These are phyloP conservation scores for Ephestia elutella DNA, from an alignment of 1,140 invertebrate species.

Conservation along the genomic window DNA sequence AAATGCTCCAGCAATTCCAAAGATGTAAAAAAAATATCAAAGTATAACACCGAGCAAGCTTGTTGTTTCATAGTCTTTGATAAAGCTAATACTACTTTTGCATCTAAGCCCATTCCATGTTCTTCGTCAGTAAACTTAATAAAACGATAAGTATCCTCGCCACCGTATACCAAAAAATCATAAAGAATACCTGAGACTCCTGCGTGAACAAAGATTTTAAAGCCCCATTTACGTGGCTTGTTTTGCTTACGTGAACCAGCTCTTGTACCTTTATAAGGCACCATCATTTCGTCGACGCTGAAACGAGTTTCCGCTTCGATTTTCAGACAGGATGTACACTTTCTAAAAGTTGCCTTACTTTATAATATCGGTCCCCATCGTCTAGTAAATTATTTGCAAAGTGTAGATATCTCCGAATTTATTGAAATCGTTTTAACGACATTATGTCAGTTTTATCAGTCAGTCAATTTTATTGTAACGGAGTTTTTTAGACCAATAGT, in stretches of 20 bases:
- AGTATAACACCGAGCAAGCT: conserved; percentile 18
- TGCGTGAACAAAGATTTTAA: conserved; percentile 51
- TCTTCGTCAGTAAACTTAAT: conserved; percentile 27
- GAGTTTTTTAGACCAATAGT: conserved; percentile 21
- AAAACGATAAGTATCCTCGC: conserved; percentile 28
- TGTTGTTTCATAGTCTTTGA: conserved; percentile 24
- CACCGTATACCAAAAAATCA: conserved; percentile 53
- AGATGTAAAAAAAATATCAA: conserved; percentile 32
- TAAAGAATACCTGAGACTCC: conserved; percentile 39
- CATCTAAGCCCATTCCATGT: conserved; percentile 26
- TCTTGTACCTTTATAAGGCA: conserved; percentile 55
- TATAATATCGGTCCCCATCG: conserved; percentile 7
- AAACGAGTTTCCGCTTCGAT: conserved; percentile 21
- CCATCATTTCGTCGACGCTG: conserved; percentile 46
- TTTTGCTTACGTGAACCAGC: conserved; percentile 34
- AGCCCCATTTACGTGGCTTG: conserved; percentile 41
- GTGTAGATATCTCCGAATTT: conserved; percentile 2
- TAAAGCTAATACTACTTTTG: conserved; percentile 27
- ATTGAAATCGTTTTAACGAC: conserved; percentile 20
- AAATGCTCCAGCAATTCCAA: not conserved
- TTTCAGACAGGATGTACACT: conserved; percentile 22
- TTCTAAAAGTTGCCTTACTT: conserved; percentile 25
- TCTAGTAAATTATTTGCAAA: not conserved
- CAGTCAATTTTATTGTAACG: conserved; percentile 14
- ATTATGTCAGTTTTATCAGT: conserved; percentile 20